Evolutionary conservation across 2,797 vertebrate genomes (phyloP), one percentile per base, ranked within the genome.

Genomic region (Anguilla marmorata): DNA sequence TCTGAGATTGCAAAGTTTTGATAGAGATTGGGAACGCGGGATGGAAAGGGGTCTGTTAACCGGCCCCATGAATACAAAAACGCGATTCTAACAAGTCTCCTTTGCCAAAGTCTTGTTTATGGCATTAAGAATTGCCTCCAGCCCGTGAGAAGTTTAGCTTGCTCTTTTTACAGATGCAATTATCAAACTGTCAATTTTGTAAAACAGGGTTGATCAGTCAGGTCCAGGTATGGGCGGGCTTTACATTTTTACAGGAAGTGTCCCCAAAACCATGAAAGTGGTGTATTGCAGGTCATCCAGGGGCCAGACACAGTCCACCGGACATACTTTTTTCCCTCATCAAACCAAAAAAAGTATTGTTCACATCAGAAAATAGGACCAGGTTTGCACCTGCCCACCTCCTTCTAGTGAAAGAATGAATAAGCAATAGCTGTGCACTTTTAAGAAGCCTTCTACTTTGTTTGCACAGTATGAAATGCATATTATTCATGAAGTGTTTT

Each of bases 1-100:
- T 0, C 72, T 86, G 92, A 93, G 91, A 88, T 89, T 92, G 90
- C 91, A 93, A 89, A 88, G 45, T 89, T 90, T 85, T 86, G 89
- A 88, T 9, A 45, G 33, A 84, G 88, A 88, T 91, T 58, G 88
- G 86, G 88, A 83, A 90, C 86, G 90, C 27, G 74, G 79, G 37
- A 69, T 86, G 45, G 82, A 87, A 50, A 41, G 41, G 12, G 41
- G 27, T 24, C 0, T 2, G 45, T 50, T 84, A 69, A 50, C 41
- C 7, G 41, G 74, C 79, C n/a, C 3, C 30, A 2, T 52, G 58
- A 30, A 33, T 83, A 66, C 37, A 21, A 2, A 83, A 66, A 27
- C 27, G 11, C 21, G 60, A 48, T 52, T 58, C 9, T n/a, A 87
- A 33, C 27, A 45, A 56, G 74, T 24, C 76, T 27, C 41, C 58